Evolutionary conservation across 1,140 invertebrate species (phyloP).

Genomic region (Ericerus pela): DNA sequence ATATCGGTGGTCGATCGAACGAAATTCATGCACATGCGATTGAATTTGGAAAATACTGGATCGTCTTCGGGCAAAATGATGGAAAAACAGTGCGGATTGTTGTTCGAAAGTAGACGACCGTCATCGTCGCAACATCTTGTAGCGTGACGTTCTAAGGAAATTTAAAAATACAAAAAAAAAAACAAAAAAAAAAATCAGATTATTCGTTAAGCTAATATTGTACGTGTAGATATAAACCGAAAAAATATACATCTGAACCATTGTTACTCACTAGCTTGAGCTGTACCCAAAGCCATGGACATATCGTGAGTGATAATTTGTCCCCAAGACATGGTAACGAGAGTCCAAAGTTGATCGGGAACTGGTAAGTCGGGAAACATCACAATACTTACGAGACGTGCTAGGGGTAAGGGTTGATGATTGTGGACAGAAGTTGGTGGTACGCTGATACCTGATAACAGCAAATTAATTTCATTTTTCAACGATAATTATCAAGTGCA

Average conservation of each 20-base stretch:
- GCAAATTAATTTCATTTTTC: neutral
- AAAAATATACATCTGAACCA: neutral
- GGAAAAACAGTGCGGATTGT: slow-evolving; percentile 54
- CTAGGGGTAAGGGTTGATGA: slow-evolving; percentile 42
- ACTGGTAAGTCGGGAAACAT: slow-evolving; percentile 49
- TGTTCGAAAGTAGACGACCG: slow-evolving; percentile 33
- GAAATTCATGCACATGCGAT: slow-evolving; percentile 68
- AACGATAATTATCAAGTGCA: too few relatives aligned
- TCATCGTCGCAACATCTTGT: slow-evolving; percentile 52
- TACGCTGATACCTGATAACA: slow-evolving; percentile 41
- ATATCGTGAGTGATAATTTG: slow-evolving; percentile 80
- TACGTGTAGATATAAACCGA: neutral
- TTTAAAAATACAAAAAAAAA: slow-evolving; percentile 18
- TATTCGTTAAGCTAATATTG: neutral
- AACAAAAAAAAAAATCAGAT: neutral
- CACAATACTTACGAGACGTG: slow-evolving; percentile 50
- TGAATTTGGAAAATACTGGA: slow-evolving; percentile 50
- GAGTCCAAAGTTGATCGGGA: slow-evolving; percentile 49
- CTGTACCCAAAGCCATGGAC: slow-evolving; percentile 51
- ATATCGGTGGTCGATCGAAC: slow-evolving; percentile 59
- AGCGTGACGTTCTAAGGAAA: slow-evolving; percentile 42
- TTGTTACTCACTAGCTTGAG: slow-evolving; percentile 26
- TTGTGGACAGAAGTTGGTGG: slow-evolving; percentile 44
- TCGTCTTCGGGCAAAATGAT: slow-evolving; percentile 71
- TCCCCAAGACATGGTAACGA: slow-evolving; percentile 72